Percentiles rank a stretch among this genome's conserved stretches.
phyloP scores from a whole-genome alignment of 2,113 vertebrate genomes.

The Rhinolophus ferrumequinum region DNA sequence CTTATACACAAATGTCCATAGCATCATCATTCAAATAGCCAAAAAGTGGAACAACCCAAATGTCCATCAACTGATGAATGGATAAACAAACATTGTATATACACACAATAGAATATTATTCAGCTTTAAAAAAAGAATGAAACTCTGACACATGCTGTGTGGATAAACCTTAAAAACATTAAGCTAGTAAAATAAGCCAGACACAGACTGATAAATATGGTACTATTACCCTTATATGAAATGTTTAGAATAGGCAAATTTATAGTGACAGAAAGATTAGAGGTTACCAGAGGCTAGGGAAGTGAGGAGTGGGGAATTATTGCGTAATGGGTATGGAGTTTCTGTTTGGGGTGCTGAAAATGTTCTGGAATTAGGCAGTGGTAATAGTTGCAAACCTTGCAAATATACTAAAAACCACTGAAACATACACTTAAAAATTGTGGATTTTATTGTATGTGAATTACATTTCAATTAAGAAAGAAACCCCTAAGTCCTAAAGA shows the following conservation, averaged over 20 bases:
- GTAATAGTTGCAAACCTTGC: neutral
- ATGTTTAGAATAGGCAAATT: neutral
- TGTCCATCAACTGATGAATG: neutral
- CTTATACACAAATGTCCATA: neutral
- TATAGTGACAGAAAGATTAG: neutral
- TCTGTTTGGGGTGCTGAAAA: neutral
- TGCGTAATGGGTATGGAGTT: neutral
- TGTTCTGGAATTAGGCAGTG: neutral
- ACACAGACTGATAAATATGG: neutral
- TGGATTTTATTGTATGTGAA: neutral
- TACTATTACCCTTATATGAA: neutral
- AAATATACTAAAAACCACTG: slow-evolving; percentile 1
- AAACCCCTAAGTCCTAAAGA: neutral
- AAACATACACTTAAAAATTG: neutral
- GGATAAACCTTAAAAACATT: neutral
- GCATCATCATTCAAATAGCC: neutral
- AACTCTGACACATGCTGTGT: neutral
- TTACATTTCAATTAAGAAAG: neutral
- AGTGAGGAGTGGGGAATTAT: neutral
- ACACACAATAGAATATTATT: neutral
- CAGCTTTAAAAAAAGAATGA: neutral
- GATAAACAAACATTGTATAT: neutral
- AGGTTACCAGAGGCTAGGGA: neutral
- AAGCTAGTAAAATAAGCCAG: neutral
- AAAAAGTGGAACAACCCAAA: neutral